These are phyloP conservation scores for Lumbricus terrestris DNA, from an alignment of 2,888 invertebrate genomes.

Conservation along the genomic window DNA sequence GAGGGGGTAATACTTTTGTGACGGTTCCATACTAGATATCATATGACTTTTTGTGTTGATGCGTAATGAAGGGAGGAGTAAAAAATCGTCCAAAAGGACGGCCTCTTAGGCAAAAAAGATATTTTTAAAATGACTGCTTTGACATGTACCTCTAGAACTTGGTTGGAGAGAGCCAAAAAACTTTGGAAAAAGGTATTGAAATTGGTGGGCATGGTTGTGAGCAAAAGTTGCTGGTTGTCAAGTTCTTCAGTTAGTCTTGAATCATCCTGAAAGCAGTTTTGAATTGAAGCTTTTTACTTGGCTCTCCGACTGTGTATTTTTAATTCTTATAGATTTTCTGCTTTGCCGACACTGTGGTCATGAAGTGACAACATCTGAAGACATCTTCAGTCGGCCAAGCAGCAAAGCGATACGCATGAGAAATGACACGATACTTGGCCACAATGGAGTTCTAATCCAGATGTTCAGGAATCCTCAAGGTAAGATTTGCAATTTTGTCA, in stretches of 20 bases:
- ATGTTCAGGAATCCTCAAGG: slow-evolving; percentile 53
- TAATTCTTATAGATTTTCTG: slow-evolving; percentile 44
- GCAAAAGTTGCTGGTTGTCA: neutral
- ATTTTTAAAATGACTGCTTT: neutral
- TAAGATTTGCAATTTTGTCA: neutral
- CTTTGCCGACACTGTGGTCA: slow-evolving; percentile 51
- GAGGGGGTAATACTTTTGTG: no score
- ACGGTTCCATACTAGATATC: no score
- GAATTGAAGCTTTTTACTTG: neutral
- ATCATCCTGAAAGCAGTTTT: neutral
- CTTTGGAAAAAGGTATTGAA: neutral
- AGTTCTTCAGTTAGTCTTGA: neutral
- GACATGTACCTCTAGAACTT: neutral
- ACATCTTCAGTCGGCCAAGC: slow-evolving; percentile 45
- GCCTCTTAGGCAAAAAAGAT: neutral
- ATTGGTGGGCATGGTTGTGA: neutral
- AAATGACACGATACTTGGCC: slow-evolving; percentile 49
- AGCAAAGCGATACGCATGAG: slow-evolving; percentile 44
- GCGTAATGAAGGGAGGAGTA: no score
- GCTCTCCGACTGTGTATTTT: neutral
- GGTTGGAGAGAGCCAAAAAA: neutral
- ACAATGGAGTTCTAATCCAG: slow-evolving; percentile 47
- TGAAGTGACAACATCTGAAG: slow-evolving; percentile 43
- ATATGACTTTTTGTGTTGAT: no score
- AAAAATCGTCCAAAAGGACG: no score